Conservation (phyloP, 2,113 vertebrate genomes). For the Carassius carassius region DNA sequence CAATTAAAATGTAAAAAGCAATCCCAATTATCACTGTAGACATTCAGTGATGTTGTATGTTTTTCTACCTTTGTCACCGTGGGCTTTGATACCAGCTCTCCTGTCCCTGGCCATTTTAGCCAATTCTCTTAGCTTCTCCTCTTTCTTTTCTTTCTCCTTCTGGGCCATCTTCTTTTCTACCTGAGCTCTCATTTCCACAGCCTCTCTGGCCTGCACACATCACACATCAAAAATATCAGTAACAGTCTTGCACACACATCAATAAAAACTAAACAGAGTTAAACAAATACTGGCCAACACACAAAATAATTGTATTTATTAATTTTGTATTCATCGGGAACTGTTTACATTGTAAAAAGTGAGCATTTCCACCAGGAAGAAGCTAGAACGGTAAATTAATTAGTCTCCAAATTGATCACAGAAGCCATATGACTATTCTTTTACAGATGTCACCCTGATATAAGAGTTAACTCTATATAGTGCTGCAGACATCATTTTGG, state of each 20-base stretch:
- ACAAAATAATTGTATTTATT: neutral
- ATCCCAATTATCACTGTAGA: neutral
- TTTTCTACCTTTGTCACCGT: constrained; percentile 88
- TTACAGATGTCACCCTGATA: neutral
- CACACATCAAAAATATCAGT: constrained; percentile 5
- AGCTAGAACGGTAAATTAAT: neutral
- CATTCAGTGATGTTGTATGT: neutral
- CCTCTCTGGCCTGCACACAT: constrained; percentile 86
- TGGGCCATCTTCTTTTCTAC: constrained; percentile 99
- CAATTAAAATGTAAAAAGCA: neutral
- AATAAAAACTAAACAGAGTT: neutral
- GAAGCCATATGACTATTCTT: neutral
- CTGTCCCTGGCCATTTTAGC: constrained; percentile 95
- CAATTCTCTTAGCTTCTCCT: constrained; percentile 95
- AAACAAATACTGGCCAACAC: neutral
- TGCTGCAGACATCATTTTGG: neutral
- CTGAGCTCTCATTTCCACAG: constrained; percentile 97
- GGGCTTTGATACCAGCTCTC: constrained; percentile 95
- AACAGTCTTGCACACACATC: neutral
- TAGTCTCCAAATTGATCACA: neutral
- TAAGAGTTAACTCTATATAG: neutral
- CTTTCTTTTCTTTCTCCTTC: constrained; percentile 98
- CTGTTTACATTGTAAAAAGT: neutral
- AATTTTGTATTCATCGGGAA: neutral
- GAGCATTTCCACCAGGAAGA: neutral